Evolutionary conservation across 2,888 invertebrate species (phyloP), one percentile per base, ranked within the genome.

Genomic region (Sycophila texana): DNA sequence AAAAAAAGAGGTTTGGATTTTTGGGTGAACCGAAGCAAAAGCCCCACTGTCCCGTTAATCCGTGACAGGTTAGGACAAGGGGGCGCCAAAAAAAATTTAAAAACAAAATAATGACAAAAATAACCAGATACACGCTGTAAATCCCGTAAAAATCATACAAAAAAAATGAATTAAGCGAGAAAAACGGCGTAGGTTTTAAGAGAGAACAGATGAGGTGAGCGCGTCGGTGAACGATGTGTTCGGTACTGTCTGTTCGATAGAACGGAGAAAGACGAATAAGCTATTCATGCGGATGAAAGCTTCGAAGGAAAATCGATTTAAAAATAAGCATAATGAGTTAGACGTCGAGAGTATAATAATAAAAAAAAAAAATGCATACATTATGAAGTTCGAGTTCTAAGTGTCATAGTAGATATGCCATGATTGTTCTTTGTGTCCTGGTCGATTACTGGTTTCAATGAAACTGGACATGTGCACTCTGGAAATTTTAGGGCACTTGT

Each of bases 381-480:
- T 75, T 70, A 71, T 74, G 74, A 79, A 81, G 68, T 75, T 65
- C 73, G 65, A 79, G 75, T 76, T 81, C 65, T 77, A 81, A 81
- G 81, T 81, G 81, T 81, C 81, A 81, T 81, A 81, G 79, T 81
- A 81, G 79, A 77, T 79, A 79, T 81, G 79, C 79, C 81, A 81
- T 81, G 81, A 30, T 77, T 79, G 76, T 81, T 79, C 66, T 78
- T 66, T 68, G 68, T 81, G 66, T 79, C 73, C 74, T 30, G 70
- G 73, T 68, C 20, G 75, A n/a, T 65, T 78, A 57, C 53, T 75
- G 63, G 60, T 73, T 74, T 74, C 58, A 66, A 70, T 51, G n/a
- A 60, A 74, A 65, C 67, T 76, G 20, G 67, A 68, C 71, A 71
- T 65, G 47, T 73, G 81, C 75, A 78, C 81, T 81, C 75, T 26